Conservation (phyloP, 2,888 invertebrate species). For the Idaea straminata region DNA sequence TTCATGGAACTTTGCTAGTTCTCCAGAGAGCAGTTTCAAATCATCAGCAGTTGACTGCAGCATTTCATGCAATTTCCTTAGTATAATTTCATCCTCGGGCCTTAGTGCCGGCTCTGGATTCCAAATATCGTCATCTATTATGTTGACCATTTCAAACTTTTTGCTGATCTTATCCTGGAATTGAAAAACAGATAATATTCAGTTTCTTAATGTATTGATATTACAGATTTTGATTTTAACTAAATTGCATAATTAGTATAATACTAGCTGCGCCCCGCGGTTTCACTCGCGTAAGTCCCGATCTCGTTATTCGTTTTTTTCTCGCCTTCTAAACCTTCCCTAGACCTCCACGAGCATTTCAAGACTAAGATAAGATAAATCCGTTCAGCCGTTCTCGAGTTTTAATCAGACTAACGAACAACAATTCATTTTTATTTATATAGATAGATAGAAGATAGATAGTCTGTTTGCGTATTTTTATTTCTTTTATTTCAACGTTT, state of each 20-base stretch:
- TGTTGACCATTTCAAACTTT: constrained; percentile 67
- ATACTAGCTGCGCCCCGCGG: no score
- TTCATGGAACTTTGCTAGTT: constrained; percentile 59
- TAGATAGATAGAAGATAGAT: no score
- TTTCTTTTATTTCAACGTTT: no score
- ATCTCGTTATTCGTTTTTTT: no score
- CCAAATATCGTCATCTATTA: constrained; percentile 70
- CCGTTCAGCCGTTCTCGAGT: no score
- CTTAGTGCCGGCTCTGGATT: constrained; percentile 62
- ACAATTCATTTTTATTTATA: no score
- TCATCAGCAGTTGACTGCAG: constrained; percentile 74
- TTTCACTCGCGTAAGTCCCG: no score
- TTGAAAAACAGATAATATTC: background rate
- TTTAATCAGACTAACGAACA: no score
- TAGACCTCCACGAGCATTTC: no score
- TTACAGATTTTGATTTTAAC: background rate
- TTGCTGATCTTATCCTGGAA: constrained; percentile 73
- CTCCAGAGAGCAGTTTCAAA: constrained; percentile 67
- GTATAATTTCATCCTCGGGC: constrained; percentile 70
- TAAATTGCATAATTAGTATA: background rate
- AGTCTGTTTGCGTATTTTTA: no score
- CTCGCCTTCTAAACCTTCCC: no score
- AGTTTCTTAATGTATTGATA: background rate
- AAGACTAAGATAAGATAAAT: no score
- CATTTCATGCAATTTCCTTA: constrained; percentile 70